These are phyloP conservation scores for Tinea semifulvella DNA, from an alignment of 2,888 invertebrate species.

Conservation along the genomic window DNA sequence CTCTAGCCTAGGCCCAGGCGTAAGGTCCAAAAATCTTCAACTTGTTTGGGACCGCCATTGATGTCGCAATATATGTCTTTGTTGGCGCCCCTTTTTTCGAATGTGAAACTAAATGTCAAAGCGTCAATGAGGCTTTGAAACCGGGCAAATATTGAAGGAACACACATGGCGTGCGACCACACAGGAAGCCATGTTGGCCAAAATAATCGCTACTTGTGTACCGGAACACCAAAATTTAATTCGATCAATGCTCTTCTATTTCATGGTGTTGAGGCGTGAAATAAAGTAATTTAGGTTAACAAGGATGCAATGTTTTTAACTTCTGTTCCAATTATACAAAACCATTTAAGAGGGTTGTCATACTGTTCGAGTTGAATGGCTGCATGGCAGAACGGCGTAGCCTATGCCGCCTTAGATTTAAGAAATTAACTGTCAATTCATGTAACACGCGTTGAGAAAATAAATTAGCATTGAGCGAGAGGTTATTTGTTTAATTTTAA, in stretches of 20 bases:
- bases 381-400: too few relatives aligned
- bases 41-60: constrained; percentile 4
- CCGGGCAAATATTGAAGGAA: constrained; percentile 51
- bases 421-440: too few relatives aligned
- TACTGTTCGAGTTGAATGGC: too few relatives aligned
- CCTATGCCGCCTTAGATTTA: too few relatives aligned
- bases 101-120: constrained; percentile 40
- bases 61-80: too few relatives aligned
- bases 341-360: too few relatives aligned
- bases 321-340: too few relatives aligned
- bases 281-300: background rate
- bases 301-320: too few relatives aligned
- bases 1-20: too few relatives aligned
- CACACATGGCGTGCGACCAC: constrained; percentile 50
- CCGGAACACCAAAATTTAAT: background rate
- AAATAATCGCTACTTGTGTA: background rate
- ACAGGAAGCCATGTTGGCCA: constrained; percentile 35
- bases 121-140: constrained; percentile 55
- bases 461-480: too few relatives aligned
- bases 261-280: constrained; percentile 1
- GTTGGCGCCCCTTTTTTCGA: constrained; percentile 39
- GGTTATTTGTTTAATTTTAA: too few relatives aligned
- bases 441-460: too few relatives aligned
- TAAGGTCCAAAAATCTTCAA: background rate
- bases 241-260: constrained; percentile 4